Evolutionary conservation across 2,113 vertebrate genomes (phyloP).

Genomic region (Erpornis zantholeuca): DNA sequence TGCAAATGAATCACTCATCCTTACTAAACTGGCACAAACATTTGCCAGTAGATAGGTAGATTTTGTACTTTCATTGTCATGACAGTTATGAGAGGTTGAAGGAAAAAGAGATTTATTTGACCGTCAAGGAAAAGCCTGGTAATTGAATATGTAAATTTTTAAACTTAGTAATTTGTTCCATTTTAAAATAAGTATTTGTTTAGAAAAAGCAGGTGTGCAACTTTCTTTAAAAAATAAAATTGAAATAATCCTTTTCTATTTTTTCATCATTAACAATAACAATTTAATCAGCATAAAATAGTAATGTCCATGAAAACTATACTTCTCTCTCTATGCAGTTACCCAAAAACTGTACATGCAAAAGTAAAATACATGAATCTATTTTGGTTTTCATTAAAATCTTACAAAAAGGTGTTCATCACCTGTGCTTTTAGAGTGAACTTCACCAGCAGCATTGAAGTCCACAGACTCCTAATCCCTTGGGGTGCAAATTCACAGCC

Average conservation of each 20-base stretch:
- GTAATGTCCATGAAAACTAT: neutral
- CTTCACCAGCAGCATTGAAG: neutral
- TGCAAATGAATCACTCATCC: conserved; percentile 61
- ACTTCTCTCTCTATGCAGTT: neutral
- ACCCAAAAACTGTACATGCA: neutral
- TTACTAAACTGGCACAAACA: conserved; percentile 14
- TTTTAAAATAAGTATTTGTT: neutral
- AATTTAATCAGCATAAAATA: neutral
- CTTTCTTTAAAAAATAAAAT: neutral
- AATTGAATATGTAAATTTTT: neutral
- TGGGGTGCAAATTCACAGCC: neutral
- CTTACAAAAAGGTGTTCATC: neutral
- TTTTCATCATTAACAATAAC: neutral
- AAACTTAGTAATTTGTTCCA: neutral
- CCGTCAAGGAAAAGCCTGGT: neutral
- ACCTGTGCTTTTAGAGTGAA: neutral
- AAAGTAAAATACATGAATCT: neutral
- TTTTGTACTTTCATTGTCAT: conserved; percentile 12
- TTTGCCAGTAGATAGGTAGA: conserved; percentile 2
- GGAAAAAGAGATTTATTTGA: neutral
- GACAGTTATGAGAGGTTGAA: neutral
- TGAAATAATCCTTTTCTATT: neutral
- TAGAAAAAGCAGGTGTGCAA: neutral
- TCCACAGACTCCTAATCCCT: neutral
- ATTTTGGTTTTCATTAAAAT: neutral